phyloP scores from a whole-genome alignment of 2,888 invertebrate species.

The Shargacucullia verbasci region DNA sequence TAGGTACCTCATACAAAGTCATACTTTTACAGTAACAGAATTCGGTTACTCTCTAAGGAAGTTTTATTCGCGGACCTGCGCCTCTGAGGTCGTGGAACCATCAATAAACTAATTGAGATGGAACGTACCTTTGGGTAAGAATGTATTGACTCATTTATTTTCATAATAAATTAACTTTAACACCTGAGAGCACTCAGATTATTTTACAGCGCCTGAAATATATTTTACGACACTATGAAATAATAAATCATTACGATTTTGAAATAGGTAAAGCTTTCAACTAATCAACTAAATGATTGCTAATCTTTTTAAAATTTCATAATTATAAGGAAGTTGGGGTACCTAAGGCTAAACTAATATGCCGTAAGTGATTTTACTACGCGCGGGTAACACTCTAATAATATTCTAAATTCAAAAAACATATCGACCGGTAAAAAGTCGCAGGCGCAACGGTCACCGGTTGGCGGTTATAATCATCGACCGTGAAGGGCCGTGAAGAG shows the following conservation, averaged over 20 bases:
- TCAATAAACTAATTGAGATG: neutral
- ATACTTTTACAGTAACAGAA: too few species aligned
- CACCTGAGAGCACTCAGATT: neutral
- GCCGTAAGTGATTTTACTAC: constrained; percentile 17
- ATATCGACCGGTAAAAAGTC: constrained; percentile 62
- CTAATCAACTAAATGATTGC: too few species aligned
- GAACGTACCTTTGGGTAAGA: neutral
- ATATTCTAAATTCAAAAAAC: constrained; percentile 57
- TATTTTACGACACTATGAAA: constrained; percentile 9
- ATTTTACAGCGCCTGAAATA: constrained; percentile 17
- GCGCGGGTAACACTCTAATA: constrained; percentile 30
- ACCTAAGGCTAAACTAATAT: too few species aligned
- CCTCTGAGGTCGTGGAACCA: too few species aligned
- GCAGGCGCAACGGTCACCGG: constrained; percentile 72
- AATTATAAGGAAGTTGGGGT: too few species aligned
- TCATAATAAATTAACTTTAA: constrained; percentile 2
- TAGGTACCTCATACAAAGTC: too few species aligned
- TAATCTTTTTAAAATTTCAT: too few species aligned
- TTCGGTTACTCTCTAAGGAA: too few species aligned
- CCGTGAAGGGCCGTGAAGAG: constrained; percentile 85
- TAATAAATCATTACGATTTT: neutral
- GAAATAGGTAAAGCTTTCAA: too few species aligned
- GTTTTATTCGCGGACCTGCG: too few species aligned
- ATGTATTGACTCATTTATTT: constrained; percentile 13
- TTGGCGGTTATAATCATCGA: constrained; percentile 78